phyloP scores from a whole-genome alignment of 2,797 vertebrate species.

The Ficedula albicollis region DNA sequence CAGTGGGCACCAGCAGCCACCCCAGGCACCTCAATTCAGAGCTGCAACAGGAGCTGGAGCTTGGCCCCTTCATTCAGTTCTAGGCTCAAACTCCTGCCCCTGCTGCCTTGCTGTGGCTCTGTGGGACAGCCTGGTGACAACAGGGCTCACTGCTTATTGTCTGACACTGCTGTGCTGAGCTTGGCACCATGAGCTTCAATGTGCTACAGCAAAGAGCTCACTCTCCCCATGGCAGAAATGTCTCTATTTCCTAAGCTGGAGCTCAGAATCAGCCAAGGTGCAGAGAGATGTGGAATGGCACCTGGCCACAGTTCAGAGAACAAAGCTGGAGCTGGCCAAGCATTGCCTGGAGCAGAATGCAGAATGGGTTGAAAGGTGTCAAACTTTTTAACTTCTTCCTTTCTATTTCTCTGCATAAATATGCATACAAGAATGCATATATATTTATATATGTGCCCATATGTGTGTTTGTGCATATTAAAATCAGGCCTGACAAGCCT shows the following conservation, averaged over 20 bases:
- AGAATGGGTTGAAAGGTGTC: not conserved
- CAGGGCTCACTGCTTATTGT: not conserved
- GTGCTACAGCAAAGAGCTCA: not conserved
- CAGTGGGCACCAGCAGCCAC: not conserved
- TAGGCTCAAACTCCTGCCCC: not conserved
- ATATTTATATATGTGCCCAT: too few relatives aligned
- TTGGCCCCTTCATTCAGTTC: not conserved
- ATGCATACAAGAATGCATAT: not conserved
- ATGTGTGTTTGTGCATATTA: not conserved
- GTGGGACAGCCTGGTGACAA: not conserved
- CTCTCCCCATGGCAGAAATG: not conserved
- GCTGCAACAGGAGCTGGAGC: not conserved
- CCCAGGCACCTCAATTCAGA: rapidly evolving
- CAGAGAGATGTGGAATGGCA: not conserved
- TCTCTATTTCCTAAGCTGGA: not conserved
- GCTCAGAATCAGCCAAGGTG: not conserved
- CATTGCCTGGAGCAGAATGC: not conserved
- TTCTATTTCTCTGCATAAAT: not conserved
- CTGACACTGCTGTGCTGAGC: not conserved
- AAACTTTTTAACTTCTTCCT: not conserved
- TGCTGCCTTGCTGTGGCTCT: not conserved
- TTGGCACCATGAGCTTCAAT: not conserved
- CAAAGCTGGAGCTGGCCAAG: not conserved
- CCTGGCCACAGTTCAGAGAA: not conserved
- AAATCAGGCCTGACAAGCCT: not conserved